Evolutionary conservation across 2,888 invertebrate species (phyloP).

Genomic region (Trichacis sp.): DNA sequence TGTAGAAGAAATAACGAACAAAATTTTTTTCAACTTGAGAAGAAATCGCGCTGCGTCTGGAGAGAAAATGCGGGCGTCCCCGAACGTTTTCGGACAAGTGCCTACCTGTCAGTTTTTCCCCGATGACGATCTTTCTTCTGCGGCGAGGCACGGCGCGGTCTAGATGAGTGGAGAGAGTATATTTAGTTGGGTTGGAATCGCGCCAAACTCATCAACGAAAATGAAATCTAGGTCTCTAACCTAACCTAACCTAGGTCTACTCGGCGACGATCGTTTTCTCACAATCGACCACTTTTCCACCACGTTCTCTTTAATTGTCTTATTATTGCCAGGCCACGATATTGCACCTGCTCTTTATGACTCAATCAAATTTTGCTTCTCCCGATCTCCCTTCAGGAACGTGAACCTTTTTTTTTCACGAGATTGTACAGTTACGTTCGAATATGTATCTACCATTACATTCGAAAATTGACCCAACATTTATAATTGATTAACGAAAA

Average conservation of each 20-base stretch:
- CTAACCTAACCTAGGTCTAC: conserved; percentile 45
- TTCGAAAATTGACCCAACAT: no score
- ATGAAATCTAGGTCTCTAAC: conserved; percentile 69
- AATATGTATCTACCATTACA: no score
- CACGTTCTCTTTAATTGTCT: conserved; percentile 12
- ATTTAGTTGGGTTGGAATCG: conserved; percentile 66
- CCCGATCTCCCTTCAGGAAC: no score
- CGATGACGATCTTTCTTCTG: conserved; percentile 34
- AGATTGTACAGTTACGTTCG: no score
- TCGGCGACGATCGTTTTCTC: conserved; percentile 43
- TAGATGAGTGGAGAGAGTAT: conserved; percentile 59
- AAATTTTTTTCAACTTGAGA: no score
- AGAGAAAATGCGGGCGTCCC: background rate
- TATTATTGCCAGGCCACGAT: conserved; percentile 2
- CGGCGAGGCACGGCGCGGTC: conserved; percentile 41
- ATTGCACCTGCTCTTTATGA: background rate
- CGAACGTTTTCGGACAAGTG: conserved; percentile 1
- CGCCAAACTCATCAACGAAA: conserved; percentile 69
- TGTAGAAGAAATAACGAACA: no score
- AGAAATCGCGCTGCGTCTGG: background rate
- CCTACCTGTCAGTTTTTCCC: conserved; percentile 35
- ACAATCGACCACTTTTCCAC: conserved; percentile 42
- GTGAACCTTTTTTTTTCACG: no score
- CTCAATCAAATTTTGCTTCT: background rate
- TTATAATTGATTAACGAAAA: no score